These are phyloP conservation scores for Sebastes schlegelii DNA, from an alignment of 2,113 vertebrate species.

Conservation along the genomic window DNA sequence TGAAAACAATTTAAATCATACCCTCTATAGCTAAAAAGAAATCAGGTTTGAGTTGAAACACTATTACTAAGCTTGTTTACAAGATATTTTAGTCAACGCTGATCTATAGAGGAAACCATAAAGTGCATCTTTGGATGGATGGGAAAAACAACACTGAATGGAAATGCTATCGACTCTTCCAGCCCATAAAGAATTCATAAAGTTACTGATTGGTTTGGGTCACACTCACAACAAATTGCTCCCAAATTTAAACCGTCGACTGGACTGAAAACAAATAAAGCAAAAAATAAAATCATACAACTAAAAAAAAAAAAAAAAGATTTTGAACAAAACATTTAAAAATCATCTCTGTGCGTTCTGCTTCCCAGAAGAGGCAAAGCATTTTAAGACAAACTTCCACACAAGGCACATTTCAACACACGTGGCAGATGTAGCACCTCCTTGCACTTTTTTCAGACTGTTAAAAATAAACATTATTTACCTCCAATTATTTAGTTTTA, in stretches of 20 bases:
- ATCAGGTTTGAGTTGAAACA: conserved; percentile 34
- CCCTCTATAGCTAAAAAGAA: conserved; percentile 27
- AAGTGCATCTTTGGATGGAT: conserved; percentile 76
- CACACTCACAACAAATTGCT: conserved; percentile 47
- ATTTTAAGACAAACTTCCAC: conserved; percentile 41
- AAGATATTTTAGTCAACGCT: conserved; percentile 29
- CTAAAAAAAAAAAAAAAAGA: conserved; percentile 33
- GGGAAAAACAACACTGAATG: conserved; percentile 64
- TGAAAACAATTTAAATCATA: conserved; percentile 56
- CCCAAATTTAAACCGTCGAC: conserved; percentile 50
- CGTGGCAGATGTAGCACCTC: conserved; percentile 38
- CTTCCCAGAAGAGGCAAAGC: conserved; percentile 27
- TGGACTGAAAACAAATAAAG: conserved; percentile 51
- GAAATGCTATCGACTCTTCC: conserved; percentile 42
- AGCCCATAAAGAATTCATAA: conserved; percentile 54
- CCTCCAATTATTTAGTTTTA: conserved; percentile 25
- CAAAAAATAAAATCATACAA: conserved; percentile 57
- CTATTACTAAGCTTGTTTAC: conserved; percentile 19
- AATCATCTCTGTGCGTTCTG: conserved; percentile 44
- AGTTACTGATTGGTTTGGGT: conserved; percentile 39
- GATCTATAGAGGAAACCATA: conserved; percentile 61
- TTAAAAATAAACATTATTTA: conserved; percentile 51
- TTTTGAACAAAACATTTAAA: conserved; percentile 56
- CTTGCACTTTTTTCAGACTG: conserved; percentile 17
- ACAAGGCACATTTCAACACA: conserved; percentile 51